Percentiles rank a stretch among this genome's conserved stretches.
phyloP scores from a whole-genome alignment of 2,888 invertebrate genomes.

The Drosophila pseudotakahashii region DNA sequence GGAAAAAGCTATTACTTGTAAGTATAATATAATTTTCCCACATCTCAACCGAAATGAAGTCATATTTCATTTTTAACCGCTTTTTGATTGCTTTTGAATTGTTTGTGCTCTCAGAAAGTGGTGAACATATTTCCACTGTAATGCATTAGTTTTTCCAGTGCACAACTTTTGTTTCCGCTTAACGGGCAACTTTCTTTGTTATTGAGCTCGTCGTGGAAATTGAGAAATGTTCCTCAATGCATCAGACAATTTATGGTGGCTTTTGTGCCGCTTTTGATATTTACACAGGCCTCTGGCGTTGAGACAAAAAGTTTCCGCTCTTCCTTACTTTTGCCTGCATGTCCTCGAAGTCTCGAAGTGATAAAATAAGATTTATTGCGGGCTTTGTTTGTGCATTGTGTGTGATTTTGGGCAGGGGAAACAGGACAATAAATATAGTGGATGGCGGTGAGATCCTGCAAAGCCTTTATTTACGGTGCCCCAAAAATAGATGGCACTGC shows the following conservation, averaged over 20 bases:
- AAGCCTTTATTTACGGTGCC: conserved; percentile 61
- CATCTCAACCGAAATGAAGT: not conserved
- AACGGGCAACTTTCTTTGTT: conserved; percentile 20
- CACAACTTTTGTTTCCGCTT: conserved; percentile 30
- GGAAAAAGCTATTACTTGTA: too few species aligned
- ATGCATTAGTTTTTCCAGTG: conserved; percentile 27
- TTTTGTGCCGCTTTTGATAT: conserved; percentile 43
- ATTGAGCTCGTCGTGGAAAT: conserved; percentile 44
- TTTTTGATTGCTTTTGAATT: conserved; percentile 34
- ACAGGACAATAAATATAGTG: conserved; percentile 60
- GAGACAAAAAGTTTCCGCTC: conserved; percentile 34
- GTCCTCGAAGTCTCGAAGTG: conserved; percentile 65
- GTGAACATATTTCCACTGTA: not conserved
- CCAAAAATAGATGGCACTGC: conserved; percentile 45
- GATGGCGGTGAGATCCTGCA: conserved; percentile 51
- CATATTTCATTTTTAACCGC: not conserved
- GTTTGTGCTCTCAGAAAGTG: not conserved
- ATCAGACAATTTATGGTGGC: conserved; percentile 58
- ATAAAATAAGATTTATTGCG: conserved; percentile 75
- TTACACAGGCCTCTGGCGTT: conserved; percentile 17
- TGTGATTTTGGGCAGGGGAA: conserved; percentile 15
- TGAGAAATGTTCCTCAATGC: conserved; percentile 52
- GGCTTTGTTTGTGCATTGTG: conserved; percentile 45
- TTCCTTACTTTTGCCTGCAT: conserved; percentile 31
- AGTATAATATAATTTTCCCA: too few species aligned